phyloP scores from a whole-genome alignment of 2,797 vertebrate genomes.

The Cossypha polioptera region DNA sequence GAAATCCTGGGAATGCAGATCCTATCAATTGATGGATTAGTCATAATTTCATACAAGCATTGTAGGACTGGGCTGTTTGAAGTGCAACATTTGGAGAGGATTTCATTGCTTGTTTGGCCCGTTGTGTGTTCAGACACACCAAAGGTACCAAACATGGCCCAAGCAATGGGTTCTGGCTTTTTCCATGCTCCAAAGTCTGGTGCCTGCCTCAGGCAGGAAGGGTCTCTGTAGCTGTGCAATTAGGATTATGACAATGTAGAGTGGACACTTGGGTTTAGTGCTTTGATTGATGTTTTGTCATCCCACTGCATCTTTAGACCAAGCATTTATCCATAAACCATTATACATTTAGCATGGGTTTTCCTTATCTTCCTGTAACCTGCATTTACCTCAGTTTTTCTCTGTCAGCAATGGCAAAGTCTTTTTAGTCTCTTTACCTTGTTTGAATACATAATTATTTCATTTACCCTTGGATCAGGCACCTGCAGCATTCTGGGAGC shows the following conservation, averaged over 20 bases:
- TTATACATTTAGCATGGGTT: neutral
- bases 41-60: neutral
- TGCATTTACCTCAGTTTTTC: neutral
- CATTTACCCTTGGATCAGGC: neutral
- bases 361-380: neutral
- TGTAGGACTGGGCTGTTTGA: neutral
- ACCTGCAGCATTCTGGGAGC: neutral
- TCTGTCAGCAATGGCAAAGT: neutral
- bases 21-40: slow-evolving; percentile 1
- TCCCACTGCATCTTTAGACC: neutral
- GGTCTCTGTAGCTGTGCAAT: neutral
- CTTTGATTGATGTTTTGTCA: neutral
- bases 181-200: neutral
- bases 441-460: neutral
- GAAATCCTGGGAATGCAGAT: slow-evolving; percentile 3
- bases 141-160: accelerated
- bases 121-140: neutral
- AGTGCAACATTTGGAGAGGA: neutral
- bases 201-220: neutral
- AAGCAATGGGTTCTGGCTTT: neutral
- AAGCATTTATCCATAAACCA: neutral
- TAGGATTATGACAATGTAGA: neutral
- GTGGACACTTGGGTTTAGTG: neutral
- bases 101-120: neutral
- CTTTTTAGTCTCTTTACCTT: neutral